Evolutionary conservation across 1,140 invertebrate genomes (phyloP), one percentile per base, ranked within the genome.

Genomic region (Nautilus pompilius): DNA sequence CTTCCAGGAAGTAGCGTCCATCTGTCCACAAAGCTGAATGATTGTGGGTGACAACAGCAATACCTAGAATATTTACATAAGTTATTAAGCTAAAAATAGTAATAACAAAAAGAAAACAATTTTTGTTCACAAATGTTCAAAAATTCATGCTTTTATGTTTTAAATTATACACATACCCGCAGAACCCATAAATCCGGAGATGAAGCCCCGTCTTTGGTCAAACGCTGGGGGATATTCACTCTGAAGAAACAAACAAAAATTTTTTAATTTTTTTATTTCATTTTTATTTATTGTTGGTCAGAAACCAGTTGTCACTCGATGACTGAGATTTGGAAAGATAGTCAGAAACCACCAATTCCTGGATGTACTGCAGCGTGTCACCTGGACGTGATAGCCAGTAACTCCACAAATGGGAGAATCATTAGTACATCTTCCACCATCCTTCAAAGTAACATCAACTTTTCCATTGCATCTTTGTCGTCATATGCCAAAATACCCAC

Each of bases 1-100:
- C 85, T 66, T 99, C 94, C 28, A 93, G 84, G 79, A 90, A 95
- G 79, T 99, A 99, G 22, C 96, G 84, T 0, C 95, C 95, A 84
- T 99, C 97, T 0, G 96, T 98, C 96, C 96, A 99, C 1, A 99
- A 75, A 15, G 92, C 86, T 0, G 95, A 94, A 34, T 90, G 77
- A 1, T 87, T 80, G 2, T 82, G 72, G 0, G 93, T 95, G 10
- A 99, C 85, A 28, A 98, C 85, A 0, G 92, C 93, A 1, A 90
- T 92, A 15, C 93, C 85, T 81, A 41, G 26, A 15, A 24, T 30
- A 24, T 29, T 6, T 30, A 24, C 6, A 8, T 29, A 57, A 5
- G 10, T 26, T 29, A 57, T 17, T 22, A 6, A 29, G 13, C 22
- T 29, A 57, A n/a, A n/a, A n/a, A n/a, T n/a, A n/a, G n/a, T n/a